Conservation (phyloP, 2,888 invertebrate genomes). For the Sceliomorpha sp. region DNA sequence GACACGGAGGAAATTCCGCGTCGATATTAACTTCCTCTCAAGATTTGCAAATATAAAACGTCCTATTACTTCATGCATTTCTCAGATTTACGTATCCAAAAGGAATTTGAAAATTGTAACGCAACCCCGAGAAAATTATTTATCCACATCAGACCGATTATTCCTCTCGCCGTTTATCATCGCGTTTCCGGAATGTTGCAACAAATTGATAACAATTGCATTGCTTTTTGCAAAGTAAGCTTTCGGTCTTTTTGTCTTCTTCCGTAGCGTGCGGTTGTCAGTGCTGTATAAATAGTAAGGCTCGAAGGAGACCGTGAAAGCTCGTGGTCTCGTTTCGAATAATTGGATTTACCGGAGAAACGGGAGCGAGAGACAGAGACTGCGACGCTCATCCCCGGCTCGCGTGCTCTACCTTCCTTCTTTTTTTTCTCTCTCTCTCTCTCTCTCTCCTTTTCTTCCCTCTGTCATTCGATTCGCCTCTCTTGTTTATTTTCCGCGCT, state of each 20-base stretch:
- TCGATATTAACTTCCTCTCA: no score
- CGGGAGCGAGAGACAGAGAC: constrained; percentile 62
- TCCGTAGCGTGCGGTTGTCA: constrained; percentile 19
- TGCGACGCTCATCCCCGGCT: constrained; percentile 30
- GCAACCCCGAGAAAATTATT: no score
- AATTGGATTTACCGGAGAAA: constrained; percentile 72
- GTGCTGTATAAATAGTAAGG: constrained; percentile 68
- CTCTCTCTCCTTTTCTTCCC: constrained; percentile 31
- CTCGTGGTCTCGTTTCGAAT: constrained; percentile 75
- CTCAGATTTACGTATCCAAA: no score
- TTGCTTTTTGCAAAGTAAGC: constrained; percentile 36
- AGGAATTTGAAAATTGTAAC: no score
- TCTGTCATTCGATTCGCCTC: constrained; percentile 53
- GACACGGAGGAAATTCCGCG: no score
- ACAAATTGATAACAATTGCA: constrained; percentile 40
- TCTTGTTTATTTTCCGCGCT: constrained; percentile 45
- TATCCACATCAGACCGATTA: no score
- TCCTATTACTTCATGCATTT: no score
- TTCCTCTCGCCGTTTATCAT: no score
- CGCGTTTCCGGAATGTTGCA: constrained; percentile 8
- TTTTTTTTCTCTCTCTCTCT: constrained; percentile 31
- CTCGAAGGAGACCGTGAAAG: constrained; percentile 72
- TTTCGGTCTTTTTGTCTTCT: constrained; percentile 43
- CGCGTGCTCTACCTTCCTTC: constrained; percentile 55
- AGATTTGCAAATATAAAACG: no score